Percentiles rank a stretch among this genome's conserved stretches.
phyloP scores from a whole-genome alignment of 2,888 invertebrate genomes.

The Drosophila kuntzei region DNA sequence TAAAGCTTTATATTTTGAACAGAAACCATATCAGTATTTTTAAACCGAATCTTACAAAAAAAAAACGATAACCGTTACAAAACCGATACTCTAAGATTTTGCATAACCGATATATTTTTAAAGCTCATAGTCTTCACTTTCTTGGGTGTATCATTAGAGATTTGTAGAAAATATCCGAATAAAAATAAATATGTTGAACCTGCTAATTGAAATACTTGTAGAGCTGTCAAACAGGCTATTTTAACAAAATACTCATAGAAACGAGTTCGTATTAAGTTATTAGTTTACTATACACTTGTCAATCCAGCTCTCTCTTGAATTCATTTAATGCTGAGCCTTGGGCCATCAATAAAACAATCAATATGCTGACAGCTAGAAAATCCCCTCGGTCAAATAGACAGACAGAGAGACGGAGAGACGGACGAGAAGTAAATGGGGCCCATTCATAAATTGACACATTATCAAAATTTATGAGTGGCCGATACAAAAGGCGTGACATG shows the following conservation, averaged over 20 bases:
- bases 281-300: conserved; percentile 54
- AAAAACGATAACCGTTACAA: too few species aligned
- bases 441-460: conserved; percentile 80
- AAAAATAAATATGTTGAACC: neutral
- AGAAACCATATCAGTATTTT: too few species aligned
- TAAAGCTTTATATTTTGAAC: too few species aligned
- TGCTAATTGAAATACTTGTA: neutral
- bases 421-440: conserved; percentile 45
- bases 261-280: conserved; percentile 20
- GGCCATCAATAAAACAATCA: conserved; percentile 79
- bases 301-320: conserved; percentile 9
- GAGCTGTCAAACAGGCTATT: neutral
- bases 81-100: too few species aligned
- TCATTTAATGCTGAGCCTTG: conserved; percentile 5
- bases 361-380: conserved; percentile 76
- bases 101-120: too few species aligned
- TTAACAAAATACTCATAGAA: neutral
- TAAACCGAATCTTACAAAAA: too few species aligned
- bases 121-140: too few species aligned
- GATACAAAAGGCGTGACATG: conserved; percentile 67
- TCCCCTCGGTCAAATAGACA: conserved; percentile 59
- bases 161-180: too few species aligned
- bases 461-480: conserved; percentile 76
- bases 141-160: too few species aligned
- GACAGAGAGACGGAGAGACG: neutral